phyloP scores from a whole-genome alignment of 2,888 invertebrate genomes.

The Cyclophora punctaria region DNA sequence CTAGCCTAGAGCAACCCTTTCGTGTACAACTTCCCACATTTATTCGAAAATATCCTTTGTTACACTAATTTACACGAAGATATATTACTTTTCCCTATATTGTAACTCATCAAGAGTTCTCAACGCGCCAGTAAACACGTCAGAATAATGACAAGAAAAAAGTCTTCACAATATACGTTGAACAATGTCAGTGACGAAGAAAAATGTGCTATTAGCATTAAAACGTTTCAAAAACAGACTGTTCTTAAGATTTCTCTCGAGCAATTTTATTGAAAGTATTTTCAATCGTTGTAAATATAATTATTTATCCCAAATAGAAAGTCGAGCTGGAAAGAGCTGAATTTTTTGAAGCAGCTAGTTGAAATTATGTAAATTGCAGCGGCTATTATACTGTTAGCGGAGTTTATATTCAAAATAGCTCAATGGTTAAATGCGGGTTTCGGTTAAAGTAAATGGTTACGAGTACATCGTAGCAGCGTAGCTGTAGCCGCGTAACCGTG shows the following conservation, averaged over 20 bases:
- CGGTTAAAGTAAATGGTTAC: neutral
- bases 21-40: conserved; percentile 7
- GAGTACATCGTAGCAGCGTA: conserved; percentile 3
- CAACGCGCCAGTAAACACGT: conserved; percentile 20
- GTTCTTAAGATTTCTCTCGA: conserved; percentile 7
- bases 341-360: neutral
- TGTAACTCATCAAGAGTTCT: conserved; percentile 19
- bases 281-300: conserved; percentile 12
- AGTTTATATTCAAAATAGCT: neutral
- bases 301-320: conserved; percentile 6
- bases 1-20: conserved; percentile 8
- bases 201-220: conserved; percentile 23
- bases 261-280: conserved; percentile 1
- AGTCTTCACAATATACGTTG: conserved; percentile 20
- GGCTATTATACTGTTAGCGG: neutral
- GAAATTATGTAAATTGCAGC: neutral
- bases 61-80: conserved; percentile 19
- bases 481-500: conserved; percentile 2
- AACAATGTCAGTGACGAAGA: conserved; percentile 22
- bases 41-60: conserved; percentile 5
- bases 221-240: conserved; percentile 12
- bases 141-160: conserved; percentile 20
- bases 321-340: conserved; percentile 2
- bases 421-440: too few relatives aligned
- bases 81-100: conserved; percentile 15